A percentile compares a stretch with the other conserved stretches of the same genome.
phyloP scores from a whole-genome alignment of 1,140 invertebrate genomes.

The Monochamus saltuarius region DNA sequence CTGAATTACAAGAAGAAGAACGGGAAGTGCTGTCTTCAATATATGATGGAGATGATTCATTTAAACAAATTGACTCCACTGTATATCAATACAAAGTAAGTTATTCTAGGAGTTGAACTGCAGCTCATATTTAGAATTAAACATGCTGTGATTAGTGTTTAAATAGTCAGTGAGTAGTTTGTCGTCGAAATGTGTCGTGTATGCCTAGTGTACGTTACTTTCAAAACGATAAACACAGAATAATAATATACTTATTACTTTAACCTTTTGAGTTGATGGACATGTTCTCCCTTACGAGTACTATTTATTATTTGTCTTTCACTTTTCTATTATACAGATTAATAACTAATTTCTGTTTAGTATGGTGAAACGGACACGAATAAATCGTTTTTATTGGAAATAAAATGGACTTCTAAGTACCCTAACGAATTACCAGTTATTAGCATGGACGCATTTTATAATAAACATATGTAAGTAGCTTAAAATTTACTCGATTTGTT shows the following conservation, averaged over 20 bases:
- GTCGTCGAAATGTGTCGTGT: no score
- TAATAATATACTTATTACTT: no score
- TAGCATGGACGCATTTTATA: constrained; percentile 91
- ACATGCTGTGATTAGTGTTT: no score
- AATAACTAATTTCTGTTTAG: constrained; percentile 56
- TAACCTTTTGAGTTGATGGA: no score
- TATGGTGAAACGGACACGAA: constrained; percentile 78
- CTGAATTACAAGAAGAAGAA: constrained; percentile 81
- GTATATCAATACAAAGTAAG: constrained; percentile 92
- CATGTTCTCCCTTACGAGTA: no score
- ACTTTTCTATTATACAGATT: background rate
- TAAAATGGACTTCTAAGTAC: constrained; percentile 83
- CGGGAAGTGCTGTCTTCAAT: constrained; percentile 88
- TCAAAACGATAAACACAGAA: no score
- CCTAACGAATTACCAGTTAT: constrained; percentile 78
- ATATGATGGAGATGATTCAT: constrained; percentile 88
- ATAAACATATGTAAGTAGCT: constrained; percentile 83
- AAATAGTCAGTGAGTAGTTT: no score
- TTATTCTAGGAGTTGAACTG: constrained; percentile 43
- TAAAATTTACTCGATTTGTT: background rate
- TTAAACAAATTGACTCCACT: constrained; percentile 75
- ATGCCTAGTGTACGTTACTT: no score
- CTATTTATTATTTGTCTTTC: background rate
- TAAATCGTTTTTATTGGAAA: constrained; percentile 85
- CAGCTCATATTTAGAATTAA: no score